Base-by-base conservation (phyloP, 2,113 vertebrate genomes). In the Engystomops pustulosus region DNA sequence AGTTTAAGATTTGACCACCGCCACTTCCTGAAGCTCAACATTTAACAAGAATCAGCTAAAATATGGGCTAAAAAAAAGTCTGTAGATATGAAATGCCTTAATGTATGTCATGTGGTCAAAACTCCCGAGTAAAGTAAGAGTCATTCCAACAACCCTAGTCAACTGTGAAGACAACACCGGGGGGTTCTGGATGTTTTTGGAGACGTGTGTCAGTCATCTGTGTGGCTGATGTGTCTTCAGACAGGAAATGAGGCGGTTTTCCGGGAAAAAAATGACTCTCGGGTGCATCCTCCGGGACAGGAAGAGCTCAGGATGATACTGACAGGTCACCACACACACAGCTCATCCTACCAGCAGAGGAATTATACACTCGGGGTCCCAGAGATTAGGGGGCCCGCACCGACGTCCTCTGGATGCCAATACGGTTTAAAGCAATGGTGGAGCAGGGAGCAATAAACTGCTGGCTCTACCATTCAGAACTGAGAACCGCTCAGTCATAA, bases 201-300 rank as follows among this genome's bases (percentile, higher is more conserved):
- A 32, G 5, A 20, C 68, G 44, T 44, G 23, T 41, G 68, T 71
- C 68, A 4, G 5, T 44, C 68, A 71, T 38, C 68, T 12, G 36
- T 25, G 3, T 1, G 36, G 2, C 6, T 12, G 8, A 14, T 25
- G 30, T 6, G 72, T 30, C 72, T n/a, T 34, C 49, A 77, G 49
- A 23, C 74, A 77, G 74, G 74, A 77, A 38, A 36, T 77, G 30
- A 36, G 30, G 30, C 15, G 49, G 10, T 55, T 11, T 58, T 77
- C 74, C 74, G 51, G 45, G 15, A 11, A n/a, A n/a, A n/a, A n/a
- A 4, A n/a, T 72, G 70, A 8, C 27, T 72, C 70, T 45, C 30
- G 11, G 47, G 17, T 12, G 72, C 47, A n/a, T 76, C 47, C 49
- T 36, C 49, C 3, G 49, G 17, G 34, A 55, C 23, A n/a, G 49